Evolutionary conservation across 2,797 vertebrate species (phyloP), one percentile per base, ranked within the genome.

Genomic region (Enoplosus armatus): DNA sequence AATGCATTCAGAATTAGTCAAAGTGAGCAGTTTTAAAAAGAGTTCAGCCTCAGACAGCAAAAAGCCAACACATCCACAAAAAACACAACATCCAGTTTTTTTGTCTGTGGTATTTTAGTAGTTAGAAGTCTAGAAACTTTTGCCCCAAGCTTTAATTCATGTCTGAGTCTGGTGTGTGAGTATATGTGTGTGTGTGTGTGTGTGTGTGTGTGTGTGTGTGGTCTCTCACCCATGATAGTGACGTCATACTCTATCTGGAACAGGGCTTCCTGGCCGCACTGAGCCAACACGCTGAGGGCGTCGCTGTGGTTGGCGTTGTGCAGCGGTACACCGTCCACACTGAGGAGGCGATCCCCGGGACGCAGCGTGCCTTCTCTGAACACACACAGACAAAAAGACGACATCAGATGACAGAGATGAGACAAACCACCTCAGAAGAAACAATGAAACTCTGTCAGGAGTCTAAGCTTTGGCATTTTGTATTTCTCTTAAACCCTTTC

Each of bases 231-330:
- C 93, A 98, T 97, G 73, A 98, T 95, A 18, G 96, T 94, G 88
- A 99, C 97, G 3, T 99, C 98, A 0, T 99, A 99, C 89, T 99
- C 98, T 0, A 98, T 97, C 92, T 98, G 97, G 92, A 99, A 97
- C 56, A 98, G 94, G 0, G 98, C 98, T 84, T 99, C 97, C 41
- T 98, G 98, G 74, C 96, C 96, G 64, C 97, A 97, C 89, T 98
- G 97, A 45, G 92, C 90, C 80, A 99, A 91, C 56, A 98, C 94
- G 27, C 93, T 95, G 60, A 98, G 95, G 9, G 97, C 97, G 0
- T 97, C 96, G 0, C 95, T 92, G 0, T 98, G 98, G 88, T 90
- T 95, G 84, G 96, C 95, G 18, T 93, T 97, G 37, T 98, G 97
- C 81, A 99, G 95, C 0, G 97, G 95, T 37, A 98, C 96, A 6